Base-by-base conservation (phyloP, 2,888 invertebrate genomes). In the Crioceris asparagi region DNA sequence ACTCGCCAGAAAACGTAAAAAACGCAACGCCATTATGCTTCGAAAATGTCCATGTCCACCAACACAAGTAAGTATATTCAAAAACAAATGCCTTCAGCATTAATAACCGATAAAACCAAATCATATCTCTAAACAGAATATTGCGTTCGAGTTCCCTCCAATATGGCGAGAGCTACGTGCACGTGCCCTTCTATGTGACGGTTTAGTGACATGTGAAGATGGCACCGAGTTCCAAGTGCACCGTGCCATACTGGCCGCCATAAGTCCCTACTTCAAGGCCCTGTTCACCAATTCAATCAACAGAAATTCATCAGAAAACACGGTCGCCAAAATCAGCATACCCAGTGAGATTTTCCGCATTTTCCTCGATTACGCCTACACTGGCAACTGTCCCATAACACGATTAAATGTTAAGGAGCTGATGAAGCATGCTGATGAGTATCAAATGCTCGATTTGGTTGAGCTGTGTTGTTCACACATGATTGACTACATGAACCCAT, bases 311-410 rank as follows among this genome's bases (percentile, higher is more conserved):
- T 69, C 70, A 33, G 77, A 77, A 54, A 72, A 70, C 47, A 72
- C 67, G 2, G 70, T 75, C 58, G 72, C 79, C 46, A 67, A 67
- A 48, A 70, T 79, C 21, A 72, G 71, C 48, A 72, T 75, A 23
- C 69, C 75, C 2, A 69, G 72, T 40, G 62, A 68, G 41, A 71
- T 72, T 52, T 75, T 86, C 66, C 67, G 67, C 37, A 64, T 73
- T 26, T 74, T 86, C 40, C 70, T 87, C 36, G 81, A 83, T 53
- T 85, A 77, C 56, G 79, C 79, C 0, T 85, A 86, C 55, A 80
- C 81, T 3, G 80, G 81, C 26, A 64, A 68, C 12, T 82, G 81
- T 54, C 58, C 61, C 36, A 72, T 85, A 25, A 74, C 70, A 3
- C 66, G 69, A 25, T 71, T 74, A 17, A 84, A 80, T 56, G 81